Conservation (phyloP, 64 coral and sea anemone genomes). For the Trachythela sp. region DNA sequence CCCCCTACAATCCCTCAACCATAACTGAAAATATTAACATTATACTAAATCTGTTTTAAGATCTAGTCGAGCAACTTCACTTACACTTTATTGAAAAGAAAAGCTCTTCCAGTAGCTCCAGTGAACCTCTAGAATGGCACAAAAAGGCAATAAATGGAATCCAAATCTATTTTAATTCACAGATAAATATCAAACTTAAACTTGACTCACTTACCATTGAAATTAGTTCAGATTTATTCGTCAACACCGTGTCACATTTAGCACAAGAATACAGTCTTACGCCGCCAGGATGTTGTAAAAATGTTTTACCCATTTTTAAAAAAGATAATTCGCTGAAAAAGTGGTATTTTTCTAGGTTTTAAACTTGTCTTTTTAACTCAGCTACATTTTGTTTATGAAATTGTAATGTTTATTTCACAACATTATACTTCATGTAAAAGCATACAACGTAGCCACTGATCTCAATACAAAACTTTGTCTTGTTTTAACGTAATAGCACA, state of each 20-base stretch:
- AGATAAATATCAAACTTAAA: background rate
- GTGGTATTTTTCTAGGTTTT: background rate
- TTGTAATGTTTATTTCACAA: background rate
- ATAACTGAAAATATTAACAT: too few species aligned
- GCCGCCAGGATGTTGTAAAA: conserved; percentile 94
- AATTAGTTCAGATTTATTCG: conserved; percentile 87
- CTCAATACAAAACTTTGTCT: background rate
- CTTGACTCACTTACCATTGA: conserved; percentile 71
- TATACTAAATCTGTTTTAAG: too few species aligned
- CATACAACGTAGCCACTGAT: background rate
- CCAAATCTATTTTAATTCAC: background rate
- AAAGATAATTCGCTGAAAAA: background rate
- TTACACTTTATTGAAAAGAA: conserved; percentile 99
- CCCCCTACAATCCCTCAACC: too few species aligned
- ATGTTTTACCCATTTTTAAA: conserved; percentile 74
- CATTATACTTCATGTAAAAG: background rate
- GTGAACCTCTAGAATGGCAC: conserved; percentile 68
- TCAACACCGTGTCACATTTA: conserved; percentile 98
- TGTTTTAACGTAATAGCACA: too few species aligned
- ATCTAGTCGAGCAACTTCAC: background rate
- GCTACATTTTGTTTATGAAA: background rate
- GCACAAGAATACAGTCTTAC: conserved; percentile 94
- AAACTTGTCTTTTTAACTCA: background rate
- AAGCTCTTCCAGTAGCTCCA: conserved; percentile 92
- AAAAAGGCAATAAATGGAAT: background rate